Conservation (phyloP, 2,113 vertebrate species). For the Paradoxurus hermaphroditus region DNA sequence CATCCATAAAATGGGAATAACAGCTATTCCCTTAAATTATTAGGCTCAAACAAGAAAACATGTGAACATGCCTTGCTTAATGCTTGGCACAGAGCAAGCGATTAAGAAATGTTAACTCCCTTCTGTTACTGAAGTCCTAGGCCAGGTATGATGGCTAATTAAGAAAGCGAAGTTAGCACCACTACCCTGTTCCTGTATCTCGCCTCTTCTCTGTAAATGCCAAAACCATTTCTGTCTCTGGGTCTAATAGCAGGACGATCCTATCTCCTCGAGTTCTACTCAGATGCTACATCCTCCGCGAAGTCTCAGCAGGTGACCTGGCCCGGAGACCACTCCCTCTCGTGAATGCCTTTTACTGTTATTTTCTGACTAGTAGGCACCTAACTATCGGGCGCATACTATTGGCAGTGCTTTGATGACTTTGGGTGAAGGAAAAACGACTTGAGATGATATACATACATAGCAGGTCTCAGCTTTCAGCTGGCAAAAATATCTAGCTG, state of each 20-base stretch:
- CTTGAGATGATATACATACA: neutral
- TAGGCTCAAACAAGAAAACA: neutral
- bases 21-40: neutral
- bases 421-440: neutral
- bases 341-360: neutral
- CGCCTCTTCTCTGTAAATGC: neutral
- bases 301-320: neutral
- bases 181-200: neutral
- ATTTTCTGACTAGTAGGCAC: neutral
- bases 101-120: neutral
- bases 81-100: neutral
- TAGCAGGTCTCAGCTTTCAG: neutral
- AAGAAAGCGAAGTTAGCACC: neutral
- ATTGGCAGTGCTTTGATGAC: neutral
- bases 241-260: neutral
- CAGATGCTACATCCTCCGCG: neutral
- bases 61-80: neutral
- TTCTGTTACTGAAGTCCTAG: neutral
- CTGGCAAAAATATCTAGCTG: neutral
- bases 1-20: neutral
- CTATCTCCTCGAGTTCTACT: neutral
- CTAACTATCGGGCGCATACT: too few species aligned
- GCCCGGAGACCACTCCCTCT: neutral
- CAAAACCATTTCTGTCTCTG: neutral
- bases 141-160: neutral